Percentiles rank a stretch among this genome's conserved stretches.
These are phyloP conservation scores for Lathronympha strigana DNA, from an alignment of 2,888 invertebrate species.

Conservation along the genomic window DNA sequence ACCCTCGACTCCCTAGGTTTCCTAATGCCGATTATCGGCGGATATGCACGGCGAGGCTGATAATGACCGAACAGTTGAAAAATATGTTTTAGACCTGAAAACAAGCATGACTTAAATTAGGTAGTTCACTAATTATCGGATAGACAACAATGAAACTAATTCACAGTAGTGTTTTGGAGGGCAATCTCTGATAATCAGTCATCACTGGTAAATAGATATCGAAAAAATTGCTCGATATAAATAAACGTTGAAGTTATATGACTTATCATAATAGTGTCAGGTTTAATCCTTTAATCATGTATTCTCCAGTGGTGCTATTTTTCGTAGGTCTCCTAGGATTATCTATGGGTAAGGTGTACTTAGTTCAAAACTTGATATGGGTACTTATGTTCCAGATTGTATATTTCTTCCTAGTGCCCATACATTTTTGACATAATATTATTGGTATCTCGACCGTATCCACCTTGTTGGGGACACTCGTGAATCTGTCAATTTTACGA, in stretches of 20 bases:
- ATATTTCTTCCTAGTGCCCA: too few relatives aligned
- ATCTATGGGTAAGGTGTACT: conserved; percentile 17
- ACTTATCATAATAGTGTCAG: conserved; percentile 4
- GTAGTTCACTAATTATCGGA: conserved; percentile 1
- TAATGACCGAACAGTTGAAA: neutral
- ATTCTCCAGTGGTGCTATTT: neutral
- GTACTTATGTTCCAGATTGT: too few relatives aligned
- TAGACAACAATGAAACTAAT: conserved; percentile 27
- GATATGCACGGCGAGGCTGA: neutral
- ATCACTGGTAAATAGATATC: conserved; percentile 23
- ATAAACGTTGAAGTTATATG: conserved; percentile 10
- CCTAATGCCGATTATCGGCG: too few relatives aligned
- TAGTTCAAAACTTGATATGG: neutral
- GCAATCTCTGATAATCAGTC: conserved; percentile 20
- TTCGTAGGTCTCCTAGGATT: conserved; percentile 13
- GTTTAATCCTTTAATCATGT: conserved; percentile 19
- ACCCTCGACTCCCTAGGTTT: too few relatives aligned
- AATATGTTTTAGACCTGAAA: neutral
- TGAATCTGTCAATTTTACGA: too few relatives aligned
- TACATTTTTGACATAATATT: too few relatives aligned
- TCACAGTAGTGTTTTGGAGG: conserved; percentile 7
- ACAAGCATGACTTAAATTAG: conserved; percentile 13
- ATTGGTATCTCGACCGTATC: too few relatives aligned
- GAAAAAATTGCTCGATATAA: conserved; percentile 13
- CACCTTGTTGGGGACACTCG: too few relatives aligned